These are phyloP conservation scores for Sepiola atlantica DNA, from an alignment of 2,888 invertebrate genomes.

Conservation along the genomic window DNA sequence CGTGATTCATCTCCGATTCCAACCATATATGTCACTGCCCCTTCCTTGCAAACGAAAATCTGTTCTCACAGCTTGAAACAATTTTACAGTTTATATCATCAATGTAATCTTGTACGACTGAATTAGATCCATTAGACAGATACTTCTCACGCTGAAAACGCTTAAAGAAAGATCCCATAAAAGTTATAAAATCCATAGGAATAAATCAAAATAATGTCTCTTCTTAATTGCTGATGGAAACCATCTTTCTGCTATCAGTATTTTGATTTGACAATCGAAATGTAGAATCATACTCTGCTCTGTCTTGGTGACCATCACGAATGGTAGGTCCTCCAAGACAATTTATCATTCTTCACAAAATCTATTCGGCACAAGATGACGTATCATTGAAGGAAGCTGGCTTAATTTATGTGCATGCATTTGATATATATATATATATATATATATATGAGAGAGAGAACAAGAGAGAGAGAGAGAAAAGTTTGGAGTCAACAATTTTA, in stretches of 20 bases:
- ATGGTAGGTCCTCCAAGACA: background rate
- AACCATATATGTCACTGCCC: too few species aligned
- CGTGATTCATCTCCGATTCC: too few species aligned
- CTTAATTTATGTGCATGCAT: background rate
- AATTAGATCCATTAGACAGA: background rate
- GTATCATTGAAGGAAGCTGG: background rate
- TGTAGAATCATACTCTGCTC: background rate
- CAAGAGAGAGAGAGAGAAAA: too few species aligned
- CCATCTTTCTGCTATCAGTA: slow-evolving; percentile 21
- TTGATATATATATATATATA: background rate
- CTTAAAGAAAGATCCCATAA: background rate
- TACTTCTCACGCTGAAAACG: background rate
- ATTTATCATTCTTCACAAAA: slow-evolving; percentile 1
- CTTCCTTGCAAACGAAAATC: too few species aligned
- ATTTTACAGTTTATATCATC: background rate
- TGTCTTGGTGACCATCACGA: slow-evolving; percentile 7
- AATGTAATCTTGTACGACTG: background rate
- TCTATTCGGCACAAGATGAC: background rate
- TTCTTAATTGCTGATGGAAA: background rate
- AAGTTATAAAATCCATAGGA: background rate
- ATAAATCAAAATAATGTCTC: slow-evolving; percentile 19
- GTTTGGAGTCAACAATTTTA: too few species aligned
- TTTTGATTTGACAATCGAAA: background rate
- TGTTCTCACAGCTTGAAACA: background rate
- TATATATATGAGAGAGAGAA: background rate